Conservation (phyloP, 2,113 vertebrate genomes). For the Dolichotis patagonum region DNA sequence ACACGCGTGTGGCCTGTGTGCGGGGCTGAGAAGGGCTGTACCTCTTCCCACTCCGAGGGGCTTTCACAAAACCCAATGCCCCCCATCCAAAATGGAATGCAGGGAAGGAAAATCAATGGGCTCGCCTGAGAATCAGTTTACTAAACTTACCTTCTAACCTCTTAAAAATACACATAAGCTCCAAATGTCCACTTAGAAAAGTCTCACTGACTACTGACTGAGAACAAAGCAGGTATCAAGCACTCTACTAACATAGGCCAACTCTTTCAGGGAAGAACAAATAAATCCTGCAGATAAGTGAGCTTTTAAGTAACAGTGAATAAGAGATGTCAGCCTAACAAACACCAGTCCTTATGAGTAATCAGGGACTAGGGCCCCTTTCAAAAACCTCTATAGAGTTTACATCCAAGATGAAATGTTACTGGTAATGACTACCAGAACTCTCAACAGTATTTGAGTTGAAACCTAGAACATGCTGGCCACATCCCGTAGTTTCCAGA, state of each 20-base stretch:
- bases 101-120: not conserved
- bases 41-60: not conserved
- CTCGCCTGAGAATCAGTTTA: not conserved
- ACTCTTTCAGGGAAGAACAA: not conserved
- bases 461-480: not conserved
- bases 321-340: not conserved
- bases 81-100: not conserved
- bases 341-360: not conserved
- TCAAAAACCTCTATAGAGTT: not conserved
- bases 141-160: not conserved
- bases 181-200: not conserved
- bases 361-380: not conserved
- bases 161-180: slow-evolving; percentile 2
- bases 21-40: not conserved
- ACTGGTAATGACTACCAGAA: not conserved
- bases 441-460: not conserved
- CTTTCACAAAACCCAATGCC: not conserved
- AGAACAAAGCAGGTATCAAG: not conserved
- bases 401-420: not conserved
- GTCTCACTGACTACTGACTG: not conserved
- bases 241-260: not conserved
- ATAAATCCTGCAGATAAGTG: not conserved
- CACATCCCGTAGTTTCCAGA: not conserved
- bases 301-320: not conserved
- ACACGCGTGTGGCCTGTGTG: rapidly evolving